phyloP scores from a whole-genome alignment of 1,140 invertebrate species.

The Drosophila aff. region DNA sequence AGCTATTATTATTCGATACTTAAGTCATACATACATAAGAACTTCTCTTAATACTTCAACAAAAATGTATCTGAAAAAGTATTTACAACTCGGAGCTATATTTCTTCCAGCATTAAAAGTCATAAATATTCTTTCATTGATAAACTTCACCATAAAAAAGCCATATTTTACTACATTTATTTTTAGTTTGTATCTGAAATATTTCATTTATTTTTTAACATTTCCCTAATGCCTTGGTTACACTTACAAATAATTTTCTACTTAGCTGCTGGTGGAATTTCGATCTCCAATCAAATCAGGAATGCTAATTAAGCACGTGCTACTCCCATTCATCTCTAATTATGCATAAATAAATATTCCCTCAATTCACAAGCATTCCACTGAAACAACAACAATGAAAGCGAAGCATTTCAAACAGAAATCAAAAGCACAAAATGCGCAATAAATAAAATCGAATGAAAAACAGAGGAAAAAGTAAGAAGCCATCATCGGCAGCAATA shows the following conservation, averaged over 20 bases:
- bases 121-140: not conserved
- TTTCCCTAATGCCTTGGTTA: not conserved
- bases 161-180: not conserved
- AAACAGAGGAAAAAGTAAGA: constrained; percentile 21
- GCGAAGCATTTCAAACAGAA: constrained; percentile 30
- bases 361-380: constrained; percentile 29
- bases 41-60: not conserved
- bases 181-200: not conserved
- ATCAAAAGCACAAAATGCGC: constrained; percentile 55
- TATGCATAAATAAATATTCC: constrained; percentile 50
- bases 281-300: constrained; percentile 2
- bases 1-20: not conserved
- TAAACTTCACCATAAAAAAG: not conserved
- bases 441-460: constrained; percentile 52
- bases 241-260: not conserved
- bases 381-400: constrained; percentile 20
- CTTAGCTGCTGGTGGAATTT: not conserved
- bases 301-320: constrained; percentile 50
- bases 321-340: constrained; percentile 42
- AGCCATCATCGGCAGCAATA: constrained; percentile 25
- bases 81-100: not conserved
- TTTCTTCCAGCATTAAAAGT: not conserved
- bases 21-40: not conserved
- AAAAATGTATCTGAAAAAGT: not conserved
- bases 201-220: not conserved